Percentiles rank a stretch among this genome's conserved stretches.
Evolutionary conservation across 1,140 invertebrate species (phyloP).

Genomic region (Lamellibrachia luymesi): DNA sequence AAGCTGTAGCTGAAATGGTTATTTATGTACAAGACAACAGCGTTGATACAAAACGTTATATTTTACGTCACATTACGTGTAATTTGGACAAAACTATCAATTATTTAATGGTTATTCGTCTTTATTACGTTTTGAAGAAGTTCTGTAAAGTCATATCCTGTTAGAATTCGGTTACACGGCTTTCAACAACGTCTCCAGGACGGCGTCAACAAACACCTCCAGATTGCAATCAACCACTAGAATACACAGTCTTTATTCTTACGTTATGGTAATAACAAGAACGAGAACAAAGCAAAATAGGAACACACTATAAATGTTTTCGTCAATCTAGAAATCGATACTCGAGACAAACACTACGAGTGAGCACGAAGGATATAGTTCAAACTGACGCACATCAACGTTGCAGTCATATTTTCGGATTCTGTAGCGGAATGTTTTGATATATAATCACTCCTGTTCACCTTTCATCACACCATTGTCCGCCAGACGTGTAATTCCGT

Average conservation of each 20-base stretch:
- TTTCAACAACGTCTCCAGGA: background rate
- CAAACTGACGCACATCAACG: background rate
- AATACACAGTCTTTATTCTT: background rate
- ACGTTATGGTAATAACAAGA: background rate
- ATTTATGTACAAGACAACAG: no score
- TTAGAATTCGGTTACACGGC: background rate
- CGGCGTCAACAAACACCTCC: background rate
- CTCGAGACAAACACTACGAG: background rate
- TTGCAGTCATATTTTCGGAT: background rate
- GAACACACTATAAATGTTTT: background rate
- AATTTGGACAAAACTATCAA: no score
- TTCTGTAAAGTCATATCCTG: background rate
- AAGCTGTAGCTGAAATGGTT: no score
- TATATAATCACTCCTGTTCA: background rate
- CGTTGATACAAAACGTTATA: no score
- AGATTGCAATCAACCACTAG: background rate
- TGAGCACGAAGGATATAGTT: background rate
- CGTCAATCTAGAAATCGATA: background rate
- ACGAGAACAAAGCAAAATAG: background rate
- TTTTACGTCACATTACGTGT: no score
- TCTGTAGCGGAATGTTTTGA: background rate
- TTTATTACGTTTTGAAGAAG: no score
- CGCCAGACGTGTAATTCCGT: background rate
- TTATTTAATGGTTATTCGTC: no score
- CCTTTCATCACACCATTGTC: background rate